Evolutionary conservation across 2,888 invertebrate genomes (phyloP), one percentile per base, ranked within the genome.

Genomic region (Drosophila flavopinicola): DNA sequence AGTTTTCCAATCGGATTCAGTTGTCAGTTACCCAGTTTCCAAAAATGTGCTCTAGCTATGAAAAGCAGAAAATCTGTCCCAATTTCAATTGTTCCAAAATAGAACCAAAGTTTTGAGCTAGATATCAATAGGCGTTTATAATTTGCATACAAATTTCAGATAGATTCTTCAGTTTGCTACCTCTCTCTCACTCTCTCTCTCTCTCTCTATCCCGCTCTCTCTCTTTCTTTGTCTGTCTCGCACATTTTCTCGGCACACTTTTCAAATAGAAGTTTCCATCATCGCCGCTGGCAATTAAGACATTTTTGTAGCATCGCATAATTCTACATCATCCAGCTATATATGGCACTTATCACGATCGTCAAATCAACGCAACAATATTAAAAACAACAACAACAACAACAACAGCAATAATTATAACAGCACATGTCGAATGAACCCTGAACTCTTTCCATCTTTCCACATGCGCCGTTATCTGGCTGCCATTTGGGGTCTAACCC

Each of bases 361-460:
- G 39, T 44, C 30, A 61, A 70, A 74, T 68, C 75, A 70, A 68
- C 61, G 54, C 75, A 27, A 15, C 63, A 35, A 30, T 39, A 66
- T 2, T n/a, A n/a, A 10, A 7, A 15, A 10, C 6, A 1, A 7
- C 25, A 25, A 25, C 25, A 25, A 25, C 25, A 25, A 6, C 25
- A 25, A 25, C 13, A 3, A 32, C 30, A 6, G 1, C 30, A 13
- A 0, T n/a, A 6, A 6, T 1, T 3, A 32, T 11, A 9, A 10
- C 1, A 15, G 13, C 10, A 35, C 1, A n/a, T 20, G 51, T 48
- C 42, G 41, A 52, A 35, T 77, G 77, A 78, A 61, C 84, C 44
- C 64, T 71, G 63, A 84, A 57, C 80, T 71, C 44, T 63, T 52
- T 51, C 52, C 35, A 54, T 71, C 44, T 63, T 52, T 51, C 52